These are phyloP conservation scores for Cosmorhoe ocellata DNA, from an alignment of 2,888 invertebrate genomes.

Conservation along the genomic window DNA sequence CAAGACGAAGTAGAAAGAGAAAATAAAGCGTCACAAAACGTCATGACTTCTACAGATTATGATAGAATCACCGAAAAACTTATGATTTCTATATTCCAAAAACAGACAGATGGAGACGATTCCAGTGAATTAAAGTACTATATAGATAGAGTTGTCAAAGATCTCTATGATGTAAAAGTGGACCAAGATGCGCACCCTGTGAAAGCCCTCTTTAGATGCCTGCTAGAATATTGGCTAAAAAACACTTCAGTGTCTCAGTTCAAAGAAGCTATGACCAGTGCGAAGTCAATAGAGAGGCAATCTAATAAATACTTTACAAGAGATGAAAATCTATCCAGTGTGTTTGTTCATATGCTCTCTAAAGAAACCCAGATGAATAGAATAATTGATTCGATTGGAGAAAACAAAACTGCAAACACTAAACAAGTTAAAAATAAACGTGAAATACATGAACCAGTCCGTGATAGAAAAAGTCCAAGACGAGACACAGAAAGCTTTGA, in stretches of 20 bases:
- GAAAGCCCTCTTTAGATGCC: constrained; percentile 57
- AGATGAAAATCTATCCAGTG: constrained; percentile 57
- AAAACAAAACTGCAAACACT: constrained; percentile 23
- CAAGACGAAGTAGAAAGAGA: constrained; percentile 41
- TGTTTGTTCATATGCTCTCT: constrained; percentile 38
- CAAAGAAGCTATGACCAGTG: constrained; percentile 44
- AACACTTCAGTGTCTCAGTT: constrained; percentile 46
- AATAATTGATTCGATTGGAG: constrained; percentile 36
- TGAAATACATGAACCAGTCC: constrained; percentile 8
- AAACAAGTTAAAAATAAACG: constrained; percentile 19
- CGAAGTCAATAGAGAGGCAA: constrained; percentile 50
- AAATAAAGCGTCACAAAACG: constrained; percentile 46
- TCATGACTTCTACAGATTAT: constrained; percentile 45
- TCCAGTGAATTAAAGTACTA: constrained; percentile 41
- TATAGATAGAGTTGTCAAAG: constrained; percentile 56
- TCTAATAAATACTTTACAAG: constrained; percentile 54
- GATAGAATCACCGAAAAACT: constrained; percentile 60
- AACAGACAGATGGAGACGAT: constrained; percentile 32
- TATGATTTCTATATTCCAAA: constrained; percentile 51
- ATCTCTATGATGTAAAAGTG: constrained; percentile 54
- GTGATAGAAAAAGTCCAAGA: constrained; percentile 31
- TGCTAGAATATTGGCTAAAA: constrained; percentile 66
- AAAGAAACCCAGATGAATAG: constrained; percentile 58
- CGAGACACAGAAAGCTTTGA: constrained; percentile 50
- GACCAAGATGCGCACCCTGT: constrained; percentile 51